Base-by-base conservation (phyloP, 2,888 invertebrate species). In the Hylaea fasciaria region DNA sequence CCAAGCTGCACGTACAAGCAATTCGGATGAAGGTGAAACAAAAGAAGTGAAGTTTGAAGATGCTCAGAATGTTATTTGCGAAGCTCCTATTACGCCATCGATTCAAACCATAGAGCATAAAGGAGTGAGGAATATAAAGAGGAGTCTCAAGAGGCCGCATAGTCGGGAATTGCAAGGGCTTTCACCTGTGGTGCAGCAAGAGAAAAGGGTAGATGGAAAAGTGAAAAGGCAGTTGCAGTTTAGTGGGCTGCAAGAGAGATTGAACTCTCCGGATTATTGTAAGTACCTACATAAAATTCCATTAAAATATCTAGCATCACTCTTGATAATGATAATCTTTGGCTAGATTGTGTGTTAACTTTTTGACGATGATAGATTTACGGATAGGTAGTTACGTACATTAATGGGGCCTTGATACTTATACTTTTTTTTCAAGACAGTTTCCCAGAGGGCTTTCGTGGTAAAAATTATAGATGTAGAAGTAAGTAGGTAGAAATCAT, bases 141-240 rank as follows among this genome's bases (percentile, higher is more conserved):
- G 77, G 40, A 91, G 89, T 73, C 68, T 90, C 0, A 90, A 84
- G 58, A 79, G 89, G 51, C 90, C 89, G 0, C 87, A 87, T 44
- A 91, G 91, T 64, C 75, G 85, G 16, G 91, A 90, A 66, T 60
- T 91, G 44, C 86, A 83, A 60, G 85, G 89, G 1, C 17, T 87
- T 12, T 82, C 89, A 0, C 82, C 87, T 0, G 28, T 64, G 7
- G 61, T 29, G 9, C 73, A 65, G 37, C 63, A 68, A n/a, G 75
- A 75, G 11, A 77, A 64, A n/a, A 69, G 43, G 10, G 62, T 52
- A 11, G 80, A 82, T 9, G 80, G 79, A 11, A 83, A 71, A 64
- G 78, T 71, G 3, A 83, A 76, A 52, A 74, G 83, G 9, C 77
- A 78, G n/a, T 62, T 85, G 39, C 60, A 70, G 16, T 87, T 84